Evolutionary conservation across 2,113 vertebrate species (phyloP), one percentile per base, ranked within the genome.

Genomic region (Pedionomus torquatus): DNA sequence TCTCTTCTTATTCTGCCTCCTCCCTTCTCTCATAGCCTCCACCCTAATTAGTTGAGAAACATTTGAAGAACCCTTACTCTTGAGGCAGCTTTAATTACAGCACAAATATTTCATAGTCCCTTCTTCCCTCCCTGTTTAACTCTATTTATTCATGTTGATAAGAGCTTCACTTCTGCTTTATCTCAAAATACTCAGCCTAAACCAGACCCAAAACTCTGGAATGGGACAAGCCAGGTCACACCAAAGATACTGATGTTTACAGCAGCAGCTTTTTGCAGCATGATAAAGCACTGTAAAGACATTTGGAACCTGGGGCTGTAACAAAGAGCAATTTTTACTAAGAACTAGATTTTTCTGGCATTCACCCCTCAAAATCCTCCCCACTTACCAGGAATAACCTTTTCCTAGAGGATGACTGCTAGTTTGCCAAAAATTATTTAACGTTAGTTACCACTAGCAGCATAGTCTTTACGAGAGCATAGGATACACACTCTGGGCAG

Each of bases 51-150:
- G 30, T 24, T 48, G 21, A 66, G 37, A 92, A 94, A 66, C 83
- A 94, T 71, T 51, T 92, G 65, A 95, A 94, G 71, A 95, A 89
- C 51, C 20, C 26, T 44, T 90, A 66, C 83, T 86, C 58, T 77
- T 87, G 51, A 87, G 51, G 61, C 69, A 83, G 61, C 83, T 91
- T 83, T 81, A 87, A 89, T 92, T 87, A 89, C 51, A 87, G 52
- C 18, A 91, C 15, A 75, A 91, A 23, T 79, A 89, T 76, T 92
- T 93, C 78, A 48, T 5, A 84, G 48, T 61, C n/a, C 33, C 18
- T 54, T 93, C 43, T 55, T 78, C 39, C 25, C 58, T 90, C 25
- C 51, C 37, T 78, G 7, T 93, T 92, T 57, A 74, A n/a, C 12
- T 82, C 39, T 83, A 25, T 46, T 92, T 76, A 17, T 54, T 78